Evolutionary conservation across 2,888 invertebrate species (phyloP).

Genomic region (Polietes domitor): DNA sequence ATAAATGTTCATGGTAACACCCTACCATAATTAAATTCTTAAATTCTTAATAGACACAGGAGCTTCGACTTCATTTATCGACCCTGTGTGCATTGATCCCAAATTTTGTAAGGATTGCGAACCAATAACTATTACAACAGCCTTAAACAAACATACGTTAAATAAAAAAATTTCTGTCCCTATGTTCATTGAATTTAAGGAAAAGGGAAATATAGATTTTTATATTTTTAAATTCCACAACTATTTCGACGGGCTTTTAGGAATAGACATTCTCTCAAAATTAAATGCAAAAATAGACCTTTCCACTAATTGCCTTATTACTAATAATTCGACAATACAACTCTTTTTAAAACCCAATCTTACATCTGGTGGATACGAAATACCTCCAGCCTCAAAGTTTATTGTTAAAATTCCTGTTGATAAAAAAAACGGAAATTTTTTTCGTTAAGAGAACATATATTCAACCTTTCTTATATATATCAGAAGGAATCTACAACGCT

Average conservation of each 20-base stretch:
- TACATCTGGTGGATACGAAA: background rate
- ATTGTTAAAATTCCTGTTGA: background rate
- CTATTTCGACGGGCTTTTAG: slow-evolving; percentile 4
- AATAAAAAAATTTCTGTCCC: background rate
- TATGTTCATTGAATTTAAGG: background rate
- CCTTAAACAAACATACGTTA: background rate
- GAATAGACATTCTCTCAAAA: background rate
- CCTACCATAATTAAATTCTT: background rate
- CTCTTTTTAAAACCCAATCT: background rate
- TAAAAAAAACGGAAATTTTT: background rate
- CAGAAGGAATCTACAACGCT: background rate
- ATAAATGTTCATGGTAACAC: background rate
- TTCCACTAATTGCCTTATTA: background rate
- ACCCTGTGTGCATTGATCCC: background rate
- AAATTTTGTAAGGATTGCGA: background rate
- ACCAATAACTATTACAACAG: slow-evolving; percentile 15
- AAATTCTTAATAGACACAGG: background rate
- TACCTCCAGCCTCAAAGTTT: background rate
- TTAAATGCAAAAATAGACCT: background rate
- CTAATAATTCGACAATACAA: background rate
- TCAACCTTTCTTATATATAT: background rate
- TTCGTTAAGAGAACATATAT: background rate
- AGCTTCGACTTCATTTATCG: background rate
- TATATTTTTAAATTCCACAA: background rate
- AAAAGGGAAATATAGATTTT: background rate